A percentile compares a stretch with the other conserved stretches of the same genome.
Evolutionary conservation across 2,113 vertebrate species (phyloP).

Genomic region (Chroicocephalus ridibundus): DNA sequence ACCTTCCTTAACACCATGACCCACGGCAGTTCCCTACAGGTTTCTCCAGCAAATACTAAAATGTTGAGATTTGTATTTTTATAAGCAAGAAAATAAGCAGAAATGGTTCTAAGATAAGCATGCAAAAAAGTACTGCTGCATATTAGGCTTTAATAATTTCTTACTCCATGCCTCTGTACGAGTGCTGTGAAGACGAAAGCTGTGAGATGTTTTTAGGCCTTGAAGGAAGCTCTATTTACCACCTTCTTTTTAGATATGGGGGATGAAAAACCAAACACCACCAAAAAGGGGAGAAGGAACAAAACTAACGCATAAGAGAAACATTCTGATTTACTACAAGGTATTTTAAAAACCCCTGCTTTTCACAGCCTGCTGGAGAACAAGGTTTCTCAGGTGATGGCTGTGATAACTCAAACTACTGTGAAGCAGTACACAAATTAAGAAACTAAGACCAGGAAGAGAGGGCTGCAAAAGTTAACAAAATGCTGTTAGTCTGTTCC

Average conservation of each 20-base stretch:
- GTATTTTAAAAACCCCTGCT: neutral
- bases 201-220: neutral
- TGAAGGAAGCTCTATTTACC: neutral
- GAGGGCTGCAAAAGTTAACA: neutral
- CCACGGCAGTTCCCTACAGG: neutral
- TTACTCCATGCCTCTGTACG: neutral
- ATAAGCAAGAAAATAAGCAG: neutral
- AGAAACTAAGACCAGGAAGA: neutral
- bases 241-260: neutral
- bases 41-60: neutral
- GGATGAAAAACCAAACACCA: neutral
- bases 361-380: neutral
- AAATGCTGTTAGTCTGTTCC: neutral
- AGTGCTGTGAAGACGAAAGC: neutral
- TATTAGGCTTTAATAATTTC: neutral
- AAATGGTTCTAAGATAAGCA: neutral
- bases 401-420: neutral
- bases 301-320: neutral
- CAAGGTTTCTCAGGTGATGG: neutral
- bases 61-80: neutral
- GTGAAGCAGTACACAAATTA: neutral
- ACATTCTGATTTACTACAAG: neutral
- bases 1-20: neutral
- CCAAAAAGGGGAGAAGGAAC: neutral
- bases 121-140: neutral